Percentiles rank a stretch among this genome's conserved stretches.
Conservation (phyloP, 1,140 invertebrate species). For the Drosophila busckii region DNA sequence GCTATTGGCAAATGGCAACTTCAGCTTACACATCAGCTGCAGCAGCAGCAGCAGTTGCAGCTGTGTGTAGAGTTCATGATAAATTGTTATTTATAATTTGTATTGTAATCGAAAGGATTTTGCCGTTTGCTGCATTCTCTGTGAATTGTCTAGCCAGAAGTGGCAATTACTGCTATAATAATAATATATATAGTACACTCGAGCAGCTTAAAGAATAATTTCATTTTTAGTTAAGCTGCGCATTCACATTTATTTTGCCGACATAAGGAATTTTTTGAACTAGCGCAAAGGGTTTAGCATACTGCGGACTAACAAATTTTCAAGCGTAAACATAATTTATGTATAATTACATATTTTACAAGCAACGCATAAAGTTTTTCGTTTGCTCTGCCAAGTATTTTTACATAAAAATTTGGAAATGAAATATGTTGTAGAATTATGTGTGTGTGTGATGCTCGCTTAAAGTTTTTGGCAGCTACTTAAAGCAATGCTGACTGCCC, state of each 20-base stretch:
- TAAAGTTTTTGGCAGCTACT: conserved; percentile 14
- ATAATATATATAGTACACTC: no score
- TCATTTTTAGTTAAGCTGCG: no score
- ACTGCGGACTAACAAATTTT: conserved; percentile 27
- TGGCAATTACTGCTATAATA: conserved; percentile 37
- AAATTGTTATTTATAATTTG: conserved; percentile 75
- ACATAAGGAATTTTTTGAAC: no score
- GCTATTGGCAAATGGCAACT: conserved; percentile 67
- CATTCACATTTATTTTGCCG: no score
- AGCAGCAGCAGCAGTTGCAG: conserved; percentile 35
- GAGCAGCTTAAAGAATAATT: no score
- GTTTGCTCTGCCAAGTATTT: conserved; percentile 36
- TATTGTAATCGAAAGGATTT: conserved; percentile 55
- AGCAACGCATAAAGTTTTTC: conserved; percentile 8
- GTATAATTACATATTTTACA: conserved; percentile 59
- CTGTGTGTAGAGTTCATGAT: conserved; percentile 52
- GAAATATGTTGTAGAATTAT: no score
- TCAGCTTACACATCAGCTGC: no score
- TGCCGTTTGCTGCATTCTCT: conserved; percentile 17
- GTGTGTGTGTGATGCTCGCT: no score
- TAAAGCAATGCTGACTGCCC: conserved; percentile 12
- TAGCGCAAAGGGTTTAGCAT: no score
- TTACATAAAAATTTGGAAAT: no score
- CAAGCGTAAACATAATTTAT: conserved; percentile 38
- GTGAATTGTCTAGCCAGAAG: conserved; percentile 25